Evolutionary conservation across 2,888 invertebrate genomes (phyloP).

Genomic region (Chrysolina oricalcia): DNA sequence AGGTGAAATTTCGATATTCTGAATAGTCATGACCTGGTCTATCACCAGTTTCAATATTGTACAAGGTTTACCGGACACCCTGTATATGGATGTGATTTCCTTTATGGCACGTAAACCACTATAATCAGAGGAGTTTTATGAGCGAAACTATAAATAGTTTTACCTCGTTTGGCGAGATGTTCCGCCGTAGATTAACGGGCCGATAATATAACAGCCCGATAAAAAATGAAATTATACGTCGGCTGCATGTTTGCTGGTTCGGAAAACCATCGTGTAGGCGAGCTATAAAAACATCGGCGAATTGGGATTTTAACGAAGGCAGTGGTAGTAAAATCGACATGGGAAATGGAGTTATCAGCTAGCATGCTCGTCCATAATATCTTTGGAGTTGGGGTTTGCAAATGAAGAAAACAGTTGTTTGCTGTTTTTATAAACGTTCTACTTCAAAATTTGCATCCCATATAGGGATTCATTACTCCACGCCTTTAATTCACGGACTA

Average conservation of each 20-base stretch:
- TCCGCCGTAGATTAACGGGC: background rate
- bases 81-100: conserved; percentile 12
- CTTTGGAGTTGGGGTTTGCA: too few species aligned
- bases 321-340: background rate
- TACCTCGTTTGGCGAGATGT: conserved; percentile 5
- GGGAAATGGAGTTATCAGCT: conserved; percentile 16
- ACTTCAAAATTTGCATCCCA: too few species aligned
- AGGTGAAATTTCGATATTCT: too few species aligned
- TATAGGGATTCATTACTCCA: too few species aligned
- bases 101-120: conserved; percentile 11
- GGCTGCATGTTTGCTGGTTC: conserved; percentile 3
- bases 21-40: too few species aligned
- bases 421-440: too few species aligned
- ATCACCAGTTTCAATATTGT: too few species aligned
- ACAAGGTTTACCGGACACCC: too few species aligned
- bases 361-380: conserved; percentile 15
- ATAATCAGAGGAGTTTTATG: background rate
- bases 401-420: too few species aligned
- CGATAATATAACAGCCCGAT: background rate
- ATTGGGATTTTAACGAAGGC: conserved; percentile 6
- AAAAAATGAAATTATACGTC: conserved; percentile 15
- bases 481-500: too few species aligned
- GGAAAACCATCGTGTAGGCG: background rate
- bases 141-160: conserved; percentile 10
- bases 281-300: conserved; percentile 6